Conservation (phyloP, 2,113 vertebrate genomes). For the Platichthys stellatus region DNA sequence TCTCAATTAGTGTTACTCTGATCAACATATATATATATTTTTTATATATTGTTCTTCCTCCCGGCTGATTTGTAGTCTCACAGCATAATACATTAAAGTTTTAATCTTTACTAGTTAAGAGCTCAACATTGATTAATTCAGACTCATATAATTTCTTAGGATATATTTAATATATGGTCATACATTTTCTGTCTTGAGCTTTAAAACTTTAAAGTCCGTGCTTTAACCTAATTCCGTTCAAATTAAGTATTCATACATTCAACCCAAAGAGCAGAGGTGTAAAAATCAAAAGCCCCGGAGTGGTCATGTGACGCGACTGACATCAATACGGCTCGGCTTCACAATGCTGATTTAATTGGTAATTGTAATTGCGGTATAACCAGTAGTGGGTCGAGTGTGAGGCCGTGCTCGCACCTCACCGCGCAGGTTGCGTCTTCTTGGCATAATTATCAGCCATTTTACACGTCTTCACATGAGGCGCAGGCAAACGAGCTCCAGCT, state of each 20-base stretch:
- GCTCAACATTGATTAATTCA: no score
- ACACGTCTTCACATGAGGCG: conserved; percentile 51
- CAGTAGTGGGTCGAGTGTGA: conserved; percentile 16
- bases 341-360: conserved; percentile 20
- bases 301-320: no score
- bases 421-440: conserved; percentile 19
- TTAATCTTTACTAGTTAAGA: background rate
- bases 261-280: background rate
- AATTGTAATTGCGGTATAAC: background rate
- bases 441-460: conserved; percentile 63
- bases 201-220: no score
- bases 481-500: conserved; percentile 58
- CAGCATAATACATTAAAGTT: background rate
- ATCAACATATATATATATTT: no score
- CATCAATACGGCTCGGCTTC: background rate
- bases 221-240: no score
- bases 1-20: no score
- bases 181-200: no score
- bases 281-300: background rate
- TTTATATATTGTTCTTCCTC: background rate
- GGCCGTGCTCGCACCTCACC: conserved; percentile 37
- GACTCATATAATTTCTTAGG: no score
- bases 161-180: no score
- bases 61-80: background rate
- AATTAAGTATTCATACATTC: background rate